A percentile compares a stretch with the other conserved stretches of the same genome.
phyloP scores from a whole-genome alignment of 2,797 vertebrate species.

The Enteromius mattozi region DNA sequence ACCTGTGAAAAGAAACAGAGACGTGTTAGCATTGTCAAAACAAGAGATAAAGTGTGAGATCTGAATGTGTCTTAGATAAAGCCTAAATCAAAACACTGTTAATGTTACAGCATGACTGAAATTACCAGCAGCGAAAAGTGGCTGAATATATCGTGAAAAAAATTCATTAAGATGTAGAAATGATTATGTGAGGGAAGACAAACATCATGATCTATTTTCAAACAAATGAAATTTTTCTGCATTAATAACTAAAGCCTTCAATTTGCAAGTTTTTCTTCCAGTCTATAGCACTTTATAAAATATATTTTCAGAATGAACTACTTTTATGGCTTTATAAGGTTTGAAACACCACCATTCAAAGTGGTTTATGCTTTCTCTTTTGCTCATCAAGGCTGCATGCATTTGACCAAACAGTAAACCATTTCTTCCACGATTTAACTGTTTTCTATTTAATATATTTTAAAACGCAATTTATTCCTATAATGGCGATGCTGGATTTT shows the following conservation, averaged over 20 bases:
- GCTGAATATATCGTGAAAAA: neutral
- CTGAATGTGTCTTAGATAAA: neutral
- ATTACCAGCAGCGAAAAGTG: neutral
- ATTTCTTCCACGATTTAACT: neutral
- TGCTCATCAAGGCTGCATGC: neutral
- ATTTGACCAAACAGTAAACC: neutral
- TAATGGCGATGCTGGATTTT: neutral
- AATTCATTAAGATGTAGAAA: slow-evolving; percentile 3
- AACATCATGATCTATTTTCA: neutral
- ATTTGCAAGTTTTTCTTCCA: neutral
- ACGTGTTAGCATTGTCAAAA: slow-evolving; percentile 36
- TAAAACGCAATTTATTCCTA: neutral
- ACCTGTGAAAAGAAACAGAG: slow-evolving; percentile 80
- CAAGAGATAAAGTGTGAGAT: neutral
- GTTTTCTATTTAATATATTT: neutral
- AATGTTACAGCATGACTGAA: neutral
- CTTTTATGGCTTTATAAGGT: neutral
- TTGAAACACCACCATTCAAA: neutral
- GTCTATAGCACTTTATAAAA: neutral
- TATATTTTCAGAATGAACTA: neutral
- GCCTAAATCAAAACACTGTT: neutral
- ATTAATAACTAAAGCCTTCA: neutral
- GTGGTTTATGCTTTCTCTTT: neutral
- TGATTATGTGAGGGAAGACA: neutral
- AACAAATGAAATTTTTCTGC: neutral